phyloP scores from a whole-genome alignment of 2,888 invertebrate genomes.

The Agrotis exclamationis region DNA sequence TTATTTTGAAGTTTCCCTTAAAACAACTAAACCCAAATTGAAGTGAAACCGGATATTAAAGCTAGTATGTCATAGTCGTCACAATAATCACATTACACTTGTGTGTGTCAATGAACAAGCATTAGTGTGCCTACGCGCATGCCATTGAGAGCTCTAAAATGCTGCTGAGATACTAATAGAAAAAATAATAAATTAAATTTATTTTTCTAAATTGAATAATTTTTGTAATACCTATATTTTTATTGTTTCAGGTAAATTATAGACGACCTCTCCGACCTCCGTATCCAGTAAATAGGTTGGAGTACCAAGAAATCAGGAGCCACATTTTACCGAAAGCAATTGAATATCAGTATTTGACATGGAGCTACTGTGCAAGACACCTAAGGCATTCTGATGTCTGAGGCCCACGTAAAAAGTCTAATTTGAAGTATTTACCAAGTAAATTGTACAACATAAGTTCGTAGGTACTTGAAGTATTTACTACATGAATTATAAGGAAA shows the following conservation, averaged over 20 bases:
- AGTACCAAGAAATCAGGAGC: background rate
- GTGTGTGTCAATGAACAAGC: slow-evolving; percentile 70
- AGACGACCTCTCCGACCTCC: background rate
- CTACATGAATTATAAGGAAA: too few species aligned
- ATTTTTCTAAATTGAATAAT: too few species aligned
- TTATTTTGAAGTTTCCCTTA: background rate
- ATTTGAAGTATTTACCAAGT: too few species aligned
- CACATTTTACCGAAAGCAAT: too few species aligned
- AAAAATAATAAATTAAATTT: too few species aligned
- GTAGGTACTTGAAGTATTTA: too few species aligned
- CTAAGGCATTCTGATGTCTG: too few species aligned
- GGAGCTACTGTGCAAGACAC: too few species aligned
- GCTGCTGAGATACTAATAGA: slow-evolving; percentile 32
- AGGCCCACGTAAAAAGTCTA: too few species aligned
- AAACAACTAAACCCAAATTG: background rate
- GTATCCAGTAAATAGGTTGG: background rate
- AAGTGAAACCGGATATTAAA: slow-evolving; percentile 31
- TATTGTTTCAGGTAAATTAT: slow-evolving; percentile 42
- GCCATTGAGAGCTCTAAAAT: slow-evolving; percentile 61
- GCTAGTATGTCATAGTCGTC: slow-evolving; percentile 30
- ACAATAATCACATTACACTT: slow-evolving; percentile 58
- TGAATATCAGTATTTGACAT: too few species aligned
- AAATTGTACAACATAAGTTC: too few species aligned
- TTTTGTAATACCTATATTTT: background rate
- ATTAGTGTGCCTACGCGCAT: slow-evolving; percentile 70